Conservation (phyloP, 2,113 vertebrate species). For the Choloepus hoffmanni region DNA sequence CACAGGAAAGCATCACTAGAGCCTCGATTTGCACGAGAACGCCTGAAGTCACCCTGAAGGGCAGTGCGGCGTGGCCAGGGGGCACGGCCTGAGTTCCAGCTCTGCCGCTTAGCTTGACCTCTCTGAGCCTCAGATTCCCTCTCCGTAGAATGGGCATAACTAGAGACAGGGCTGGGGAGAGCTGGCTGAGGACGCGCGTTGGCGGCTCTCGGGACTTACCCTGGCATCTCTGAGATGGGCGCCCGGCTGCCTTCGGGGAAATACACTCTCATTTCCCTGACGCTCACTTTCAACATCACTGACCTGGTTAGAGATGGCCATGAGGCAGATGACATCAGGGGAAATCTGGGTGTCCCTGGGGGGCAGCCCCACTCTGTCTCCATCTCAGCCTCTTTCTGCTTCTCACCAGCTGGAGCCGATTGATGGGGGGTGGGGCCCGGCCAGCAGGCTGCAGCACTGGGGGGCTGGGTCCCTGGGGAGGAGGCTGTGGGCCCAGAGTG, state of each 20-base stretch:
- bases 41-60: background rate
- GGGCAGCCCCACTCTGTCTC: background rate
- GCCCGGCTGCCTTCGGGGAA: background rate
- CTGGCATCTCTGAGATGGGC: background rate
- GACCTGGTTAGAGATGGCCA: background rate
- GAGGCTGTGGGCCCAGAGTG: conserved; percentile 66
- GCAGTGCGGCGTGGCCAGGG: background rate
- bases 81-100: background rate
- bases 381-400: background rate
- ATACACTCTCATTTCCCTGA: background rate
- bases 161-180: background rate
- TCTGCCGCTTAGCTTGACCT: background rate
- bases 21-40: background rate
- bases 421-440: background rate
- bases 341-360: background rate
- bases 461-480: conserved; percentile 12
- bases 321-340: background rate
- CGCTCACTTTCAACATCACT: background rate
- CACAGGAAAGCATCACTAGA: background rate
- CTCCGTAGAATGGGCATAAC: background rate
- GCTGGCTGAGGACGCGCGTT: background rate
- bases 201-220: background rate
- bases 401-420: background rate
- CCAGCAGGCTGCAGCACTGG: background rate
- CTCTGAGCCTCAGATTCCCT: background rate